phyloP scores from a whole-genome alignment of 2,113 vertebrate genomes.

The Telmatochromis bifrenatus region DNA sequence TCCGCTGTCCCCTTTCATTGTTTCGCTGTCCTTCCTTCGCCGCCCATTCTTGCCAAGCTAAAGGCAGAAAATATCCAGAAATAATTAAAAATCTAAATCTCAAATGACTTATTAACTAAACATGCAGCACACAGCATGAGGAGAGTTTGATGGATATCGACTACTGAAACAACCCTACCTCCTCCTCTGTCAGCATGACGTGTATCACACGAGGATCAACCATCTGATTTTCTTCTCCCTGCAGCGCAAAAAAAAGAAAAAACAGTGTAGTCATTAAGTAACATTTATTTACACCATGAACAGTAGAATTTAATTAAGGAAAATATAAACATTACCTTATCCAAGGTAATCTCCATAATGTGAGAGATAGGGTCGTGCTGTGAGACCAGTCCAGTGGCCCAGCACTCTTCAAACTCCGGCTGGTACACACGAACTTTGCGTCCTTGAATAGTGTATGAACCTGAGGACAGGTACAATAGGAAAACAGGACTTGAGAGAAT shows the following conservation, averaged over 20 bases:
- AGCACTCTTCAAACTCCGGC: constrained; percentile 87
- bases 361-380: constrained; percentile 88
- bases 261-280: not conserved
- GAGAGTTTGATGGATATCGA: rapidly evolving
- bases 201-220: constrained; percentile 94
- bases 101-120: not conserved
- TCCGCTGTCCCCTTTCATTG: constrained; percentile 77
- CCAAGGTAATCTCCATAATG: constrained; percentile 91
- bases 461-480: constrained; percentile 46
- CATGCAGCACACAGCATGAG: not conserved
- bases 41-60: constrained; percentile 78
- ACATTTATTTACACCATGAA: not conserved
- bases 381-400: constrained; percentile 84
- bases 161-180: constrained; percentile 41
- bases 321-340: constrained; percentile 73
- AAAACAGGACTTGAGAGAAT: not conserved
- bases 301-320: not conserved
- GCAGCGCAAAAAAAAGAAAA: not conserved
- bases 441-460: constrained; percentile 89
- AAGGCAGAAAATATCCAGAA: not conserved
- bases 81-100: not conserved
- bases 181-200: constrained; percentile 78
- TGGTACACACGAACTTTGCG: constrained; percentile 93
- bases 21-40: constrained; percentile 79
- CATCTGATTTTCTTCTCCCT: constrained; percentile 86